Conservation (phyloP, 2,113 vertebrate species). For the Fulmarus glacialis region DNA sequence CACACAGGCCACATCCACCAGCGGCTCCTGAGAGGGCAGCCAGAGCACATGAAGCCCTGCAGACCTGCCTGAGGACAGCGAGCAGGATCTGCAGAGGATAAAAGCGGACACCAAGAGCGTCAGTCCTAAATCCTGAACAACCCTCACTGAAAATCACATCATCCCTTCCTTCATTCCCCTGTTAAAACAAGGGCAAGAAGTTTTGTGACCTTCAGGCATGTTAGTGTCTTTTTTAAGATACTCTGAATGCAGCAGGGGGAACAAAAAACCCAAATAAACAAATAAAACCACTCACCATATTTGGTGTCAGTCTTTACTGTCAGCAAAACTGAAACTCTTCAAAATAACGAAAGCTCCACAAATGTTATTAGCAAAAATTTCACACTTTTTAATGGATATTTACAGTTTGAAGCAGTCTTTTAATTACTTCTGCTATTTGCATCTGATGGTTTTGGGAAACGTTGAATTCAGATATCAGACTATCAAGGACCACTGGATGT, state of each 20-base stretch:
- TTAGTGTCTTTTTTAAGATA: not conserved
- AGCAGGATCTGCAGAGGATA: not conserved
- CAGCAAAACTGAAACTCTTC: conserved; percentile 31
- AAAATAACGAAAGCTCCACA: conserved; percentile 8
- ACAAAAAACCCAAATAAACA: not conserved
- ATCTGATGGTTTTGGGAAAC: not conserved
- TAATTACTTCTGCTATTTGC: conserved; percentile 51
- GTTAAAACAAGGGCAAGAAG: conserved; percentile 8
- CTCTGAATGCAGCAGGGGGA: not conserved
- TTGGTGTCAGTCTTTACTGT: conserved; percentile 56
- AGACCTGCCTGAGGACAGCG: not conserved
- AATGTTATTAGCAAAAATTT: not conserved
- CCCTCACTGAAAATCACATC: not conserved
- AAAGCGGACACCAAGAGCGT: not conserved
- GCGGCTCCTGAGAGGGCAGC: not conserved
- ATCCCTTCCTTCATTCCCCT: not conserved
- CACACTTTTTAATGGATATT: conserved; percentile 41
- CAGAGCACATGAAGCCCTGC: not conserved
- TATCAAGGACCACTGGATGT: not conserved
- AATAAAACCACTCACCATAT: conserved; percentile 48
- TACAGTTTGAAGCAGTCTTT: conserved; percentile 23
- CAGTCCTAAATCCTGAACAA: not conserved
- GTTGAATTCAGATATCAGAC: conserved; percentile 3
- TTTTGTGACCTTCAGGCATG: not conserved
- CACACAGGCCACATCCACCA: not conserved